Evolutionary conservation across 2,113 vertebrate genomes (phyloP).

Genomic region (Rafetus swinhoei): DNA sequence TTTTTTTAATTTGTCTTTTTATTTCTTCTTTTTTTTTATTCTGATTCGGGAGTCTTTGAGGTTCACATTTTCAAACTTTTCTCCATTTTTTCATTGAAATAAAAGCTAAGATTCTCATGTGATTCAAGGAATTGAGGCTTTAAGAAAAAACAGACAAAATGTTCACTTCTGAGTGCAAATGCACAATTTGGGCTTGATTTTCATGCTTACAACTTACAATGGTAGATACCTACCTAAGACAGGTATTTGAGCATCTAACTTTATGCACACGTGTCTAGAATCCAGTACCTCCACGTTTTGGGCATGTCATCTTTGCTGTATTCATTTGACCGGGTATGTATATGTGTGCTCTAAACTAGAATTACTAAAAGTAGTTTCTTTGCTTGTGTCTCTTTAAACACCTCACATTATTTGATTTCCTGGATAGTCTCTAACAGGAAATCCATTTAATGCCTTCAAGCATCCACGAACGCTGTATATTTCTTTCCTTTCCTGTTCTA

Average conservation of each 20-base stretch:
- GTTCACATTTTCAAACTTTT: background rate
- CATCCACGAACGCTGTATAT: background rate
- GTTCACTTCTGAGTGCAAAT: background rate
- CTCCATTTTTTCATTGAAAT: background rate
- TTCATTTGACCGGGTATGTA: background rate
- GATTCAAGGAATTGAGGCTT: background rate
- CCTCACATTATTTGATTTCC: background rate
- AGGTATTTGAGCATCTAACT: background rate
- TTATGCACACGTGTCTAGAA: background rate
- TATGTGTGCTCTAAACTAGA: background rate
- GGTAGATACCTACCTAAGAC: background rate
- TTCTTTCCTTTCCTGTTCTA: background rate
- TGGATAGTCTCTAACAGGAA: conserved; percentile 12
- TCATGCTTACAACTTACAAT: background rate
- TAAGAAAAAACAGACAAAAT: background rate
- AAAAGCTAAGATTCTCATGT: background rate
- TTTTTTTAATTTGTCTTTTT: background rate
- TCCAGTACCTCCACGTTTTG: background rate
- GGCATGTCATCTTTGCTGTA: background rate
- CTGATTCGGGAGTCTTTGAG: background rate
- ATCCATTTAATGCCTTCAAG: background rate
- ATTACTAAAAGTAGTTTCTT: background rate
- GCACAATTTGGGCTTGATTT: background rate
- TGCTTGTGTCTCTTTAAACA: background rate
- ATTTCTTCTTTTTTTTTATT: background rate